These are phyloP conservation scores for Tyria jacobaeae DNA, from an alignment of 2,888 invertebrate species.

Conservation along the genomic window DNA sequence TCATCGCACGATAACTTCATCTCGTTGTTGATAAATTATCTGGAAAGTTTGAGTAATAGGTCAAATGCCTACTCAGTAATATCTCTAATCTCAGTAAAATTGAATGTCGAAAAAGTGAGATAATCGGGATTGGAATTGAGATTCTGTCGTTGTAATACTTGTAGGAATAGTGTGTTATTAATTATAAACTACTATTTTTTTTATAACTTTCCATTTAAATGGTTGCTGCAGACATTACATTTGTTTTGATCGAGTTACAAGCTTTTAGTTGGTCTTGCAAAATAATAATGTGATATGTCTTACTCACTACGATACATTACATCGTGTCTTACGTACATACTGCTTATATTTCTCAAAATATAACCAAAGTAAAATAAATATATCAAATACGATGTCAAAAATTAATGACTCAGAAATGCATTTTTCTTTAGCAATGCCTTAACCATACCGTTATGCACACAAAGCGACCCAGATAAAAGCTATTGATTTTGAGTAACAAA, in stretches of 20 bases:
- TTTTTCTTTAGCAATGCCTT: constrained; percentile 58
- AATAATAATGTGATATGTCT: too few species aligned
- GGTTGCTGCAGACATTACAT: background rate
- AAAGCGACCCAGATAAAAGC: constrained; percentile 70
- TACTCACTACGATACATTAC: too few species aligned
- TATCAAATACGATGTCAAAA: constrained; percentile 54
- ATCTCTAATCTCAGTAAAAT: background rate
- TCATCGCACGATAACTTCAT: constrained; percentile 49
- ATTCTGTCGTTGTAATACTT: too few species aligned
- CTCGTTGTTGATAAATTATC: constrained; percentile 37
- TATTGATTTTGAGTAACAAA: constrained; percentile 78
- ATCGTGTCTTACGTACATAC: too few species aligned
- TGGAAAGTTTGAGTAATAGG: constrained; percentile 16
- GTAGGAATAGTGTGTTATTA: too few species aligned
- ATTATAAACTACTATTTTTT: too few species aligned
- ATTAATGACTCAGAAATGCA: constrained; percentile 67
- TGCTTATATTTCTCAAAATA: constrained; percentile 34
- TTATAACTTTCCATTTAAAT: background rate
- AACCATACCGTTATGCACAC: constrained; percentile 75
- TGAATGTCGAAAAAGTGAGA: too few species aligned
- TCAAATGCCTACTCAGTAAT: background rate
- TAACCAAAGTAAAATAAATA: constrained; percentile 40
- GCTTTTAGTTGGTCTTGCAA: background rate
- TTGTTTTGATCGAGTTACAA: background rate
- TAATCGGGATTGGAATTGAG: too few species aligned